Percentiles rank a stretch among this genome's conserved stretches.
These are phyloP conservation scores for Drosophila nasuta DNA, from an alignment of 1,140 invertebrate genomes.

Conservation along the genomic window DNA sequence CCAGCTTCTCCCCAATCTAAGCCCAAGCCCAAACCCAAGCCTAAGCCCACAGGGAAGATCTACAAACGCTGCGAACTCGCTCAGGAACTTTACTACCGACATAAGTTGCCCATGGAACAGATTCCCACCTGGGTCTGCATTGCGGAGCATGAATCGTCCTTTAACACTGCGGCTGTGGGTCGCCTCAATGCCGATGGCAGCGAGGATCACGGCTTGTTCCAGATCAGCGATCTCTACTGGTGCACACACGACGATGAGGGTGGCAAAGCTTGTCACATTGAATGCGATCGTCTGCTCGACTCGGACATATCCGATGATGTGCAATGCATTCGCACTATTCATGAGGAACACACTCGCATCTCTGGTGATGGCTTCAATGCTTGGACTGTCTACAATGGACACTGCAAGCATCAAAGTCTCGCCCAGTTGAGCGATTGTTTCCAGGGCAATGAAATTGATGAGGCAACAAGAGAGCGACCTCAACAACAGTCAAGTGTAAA, in stretches of 20 bases:
- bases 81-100: conserved; percentile 86
- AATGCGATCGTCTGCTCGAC: conserved; percentile 87
- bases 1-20: background rate
- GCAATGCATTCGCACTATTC: conserved; percentile 87
- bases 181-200: conserved; percentile 86
- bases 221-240: conserved; percentile 91
- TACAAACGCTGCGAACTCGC: conserved; percentile 89
- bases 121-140: conserved; percentile 91
- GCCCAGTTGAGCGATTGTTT: conserved; percentile 48
- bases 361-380: conserved; percentile 89
- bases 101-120: conserved; percentile 86
- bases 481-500: conserved; percentile 13
- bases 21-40: background rate
- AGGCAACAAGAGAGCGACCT: conserved; percentile 30
- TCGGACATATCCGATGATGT: conserved; percentile 89
- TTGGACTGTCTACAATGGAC: conserved; percentile 85
- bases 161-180: conserved; percentile 88
- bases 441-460: conserved; percentile 59
- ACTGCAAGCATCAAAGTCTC: conserved; percentile 38
- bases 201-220: conserved; percentile 89
- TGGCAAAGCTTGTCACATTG: conserved; percentile 87
- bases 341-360: conserved; percentile 87
- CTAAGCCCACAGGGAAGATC: conserved; percentile 85
- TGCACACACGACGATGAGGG: conserved; percentile 86
- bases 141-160: conserved; percentile 89